Evolutionary conservation across 2,888 invertebrate species (phyloP).

Genomic region (Harpalus rufipes): DNA sequence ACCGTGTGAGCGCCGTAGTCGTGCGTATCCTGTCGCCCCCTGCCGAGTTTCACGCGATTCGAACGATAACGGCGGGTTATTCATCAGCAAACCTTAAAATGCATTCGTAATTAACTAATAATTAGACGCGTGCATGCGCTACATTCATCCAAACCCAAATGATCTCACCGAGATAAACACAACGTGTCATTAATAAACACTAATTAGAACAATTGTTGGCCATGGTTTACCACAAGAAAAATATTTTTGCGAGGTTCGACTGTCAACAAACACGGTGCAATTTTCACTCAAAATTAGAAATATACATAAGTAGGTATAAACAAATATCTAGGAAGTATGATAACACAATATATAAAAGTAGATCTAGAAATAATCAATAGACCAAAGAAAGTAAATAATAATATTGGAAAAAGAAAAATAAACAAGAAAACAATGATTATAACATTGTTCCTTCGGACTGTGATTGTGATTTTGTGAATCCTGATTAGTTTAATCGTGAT

Average conservation of each 20-base stretch:
- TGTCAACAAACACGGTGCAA: not conserved
- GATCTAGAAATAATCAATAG: no score
- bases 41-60: conserved; percentile 40
- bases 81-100: conserved; percentile 21
- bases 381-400: no score
- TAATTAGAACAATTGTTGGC: not conserved
- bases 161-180: not conserved
- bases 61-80: conserved; percentile 21
- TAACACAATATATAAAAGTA: no score
- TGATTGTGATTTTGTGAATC: no score
- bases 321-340: no score
- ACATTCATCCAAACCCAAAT: not conserved
- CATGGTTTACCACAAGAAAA: not conserved
- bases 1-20: conserved; percentile 2
- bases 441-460: no score
- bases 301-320: no score
- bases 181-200: not conserved
- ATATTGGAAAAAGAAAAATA: no score
- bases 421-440: no score
- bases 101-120: conserved; percentile 37
- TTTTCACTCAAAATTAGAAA: no score
- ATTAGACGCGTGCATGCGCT: conserved; percentile 29
- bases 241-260: not conserved
- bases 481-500: no score
- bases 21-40: conserved; percentile 39